Evolutionary conservation across 2,113 vertebrate genomes (phyloP).

Genomic region (Macroglossus sobrinus): DNA sequence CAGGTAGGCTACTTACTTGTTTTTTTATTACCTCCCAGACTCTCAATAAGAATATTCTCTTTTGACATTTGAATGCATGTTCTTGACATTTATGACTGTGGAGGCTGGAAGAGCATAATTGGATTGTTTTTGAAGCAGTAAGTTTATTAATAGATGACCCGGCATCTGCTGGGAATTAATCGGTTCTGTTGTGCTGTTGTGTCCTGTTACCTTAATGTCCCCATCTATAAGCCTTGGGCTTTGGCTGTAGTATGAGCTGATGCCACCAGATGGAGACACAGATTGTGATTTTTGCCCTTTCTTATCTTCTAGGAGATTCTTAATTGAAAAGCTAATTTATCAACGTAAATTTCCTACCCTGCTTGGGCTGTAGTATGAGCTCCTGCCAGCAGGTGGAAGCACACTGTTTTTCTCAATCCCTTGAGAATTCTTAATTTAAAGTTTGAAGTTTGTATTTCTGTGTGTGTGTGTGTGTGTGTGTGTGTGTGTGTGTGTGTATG

Average conservation of each 20-base stretch:
- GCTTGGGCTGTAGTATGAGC: slow-evolving; percentile 9
- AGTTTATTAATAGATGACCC: not conserved
- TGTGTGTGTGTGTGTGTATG: too few species aligned
- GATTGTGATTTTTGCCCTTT: not conserved
- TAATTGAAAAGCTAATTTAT: not conserved
- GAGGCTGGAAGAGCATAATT: not conserved
- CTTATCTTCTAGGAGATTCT: not conserved
- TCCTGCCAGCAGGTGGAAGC: slow-evolving; percentile 74
- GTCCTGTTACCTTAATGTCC: not conserved
- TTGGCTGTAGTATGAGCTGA: slow-evolving; percentile 30
- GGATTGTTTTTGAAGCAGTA: not conserved
- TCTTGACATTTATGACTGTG: not conserved
- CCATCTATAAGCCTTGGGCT: not conserved
- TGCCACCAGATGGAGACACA: slow-evolving; percentile 77
- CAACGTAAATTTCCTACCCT: not conserved
- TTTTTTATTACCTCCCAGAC: not conserved
- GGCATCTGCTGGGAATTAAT: not conserved
- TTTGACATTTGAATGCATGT: not conserved
- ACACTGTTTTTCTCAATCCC: slow-evolving; percentile 31
- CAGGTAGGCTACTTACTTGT: slow-evolving; percentile 84
- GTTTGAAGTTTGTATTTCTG: not conserved
- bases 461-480: too few species aligned
- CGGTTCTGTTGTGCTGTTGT: not conserved
- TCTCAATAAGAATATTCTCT: not conserved
- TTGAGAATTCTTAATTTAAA: not conserved